Conservation (phyloP, 2,113 vertebrate genomes). For the Calypte anna region DNA sequence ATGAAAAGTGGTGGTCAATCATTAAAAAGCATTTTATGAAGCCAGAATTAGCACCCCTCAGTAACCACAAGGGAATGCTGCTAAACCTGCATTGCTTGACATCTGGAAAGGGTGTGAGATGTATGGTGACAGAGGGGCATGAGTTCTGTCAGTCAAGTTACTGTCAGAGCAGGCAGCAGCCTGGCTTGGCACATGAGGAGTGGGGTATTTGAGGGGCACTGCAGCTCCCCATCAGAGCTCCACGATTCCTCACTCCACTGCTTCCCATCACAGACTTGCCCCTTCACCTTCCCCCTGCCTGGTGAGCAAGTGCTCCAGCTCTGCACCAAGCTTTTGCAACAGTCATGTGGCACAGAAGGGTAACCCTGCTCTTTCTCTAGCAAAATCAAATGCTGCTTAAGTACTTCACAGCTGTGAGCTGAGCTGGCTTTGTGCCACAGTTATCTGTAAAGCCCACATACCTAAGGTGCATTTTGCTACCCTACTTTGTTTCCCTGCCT, state of each 20-base stretch:
- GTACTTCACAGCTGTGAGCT: background rate
- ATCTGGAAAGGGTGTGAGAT: background rate
- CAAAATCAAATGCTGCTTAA: background rate
- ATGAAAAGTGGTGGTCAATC: background rate
- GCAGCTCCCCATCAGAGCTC: background rate
- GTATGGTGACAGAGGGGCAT: too few species aligned
- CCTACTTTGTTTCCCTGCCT: background rate
- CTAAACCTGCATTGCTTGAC: background rate
- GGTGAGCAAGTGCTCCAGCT: background rate
- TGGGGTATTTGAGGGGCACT: background rate
- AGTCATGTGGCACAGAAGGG: background rate
- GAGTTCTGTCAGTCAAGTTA: background rate
- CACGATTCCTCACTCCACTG: accelerated
- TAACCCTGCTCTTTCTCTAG: background rate
- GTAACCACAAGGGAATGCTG: background rate
- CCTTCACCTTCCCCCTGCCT: background rate
- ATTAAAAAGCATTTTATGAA: background rate
- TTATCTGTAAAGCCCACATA: background rate
- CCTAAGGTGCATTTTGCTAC: background rate
- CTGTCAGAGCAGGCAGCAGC: background rate
- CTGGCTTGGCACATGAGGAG: too few species aligned
- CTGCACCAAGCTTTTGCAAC: background rate
- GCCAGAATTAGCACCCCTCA: background rate
- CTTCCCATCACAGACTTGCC: background rate
- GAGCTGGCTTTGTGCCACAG: background rate